A percentile compares a stretch with the other conserved stretches of the same genome.
Conservation (phyloP, 2,113 vertebrate genomes). For the Phodopus roborovskii region DNA sequence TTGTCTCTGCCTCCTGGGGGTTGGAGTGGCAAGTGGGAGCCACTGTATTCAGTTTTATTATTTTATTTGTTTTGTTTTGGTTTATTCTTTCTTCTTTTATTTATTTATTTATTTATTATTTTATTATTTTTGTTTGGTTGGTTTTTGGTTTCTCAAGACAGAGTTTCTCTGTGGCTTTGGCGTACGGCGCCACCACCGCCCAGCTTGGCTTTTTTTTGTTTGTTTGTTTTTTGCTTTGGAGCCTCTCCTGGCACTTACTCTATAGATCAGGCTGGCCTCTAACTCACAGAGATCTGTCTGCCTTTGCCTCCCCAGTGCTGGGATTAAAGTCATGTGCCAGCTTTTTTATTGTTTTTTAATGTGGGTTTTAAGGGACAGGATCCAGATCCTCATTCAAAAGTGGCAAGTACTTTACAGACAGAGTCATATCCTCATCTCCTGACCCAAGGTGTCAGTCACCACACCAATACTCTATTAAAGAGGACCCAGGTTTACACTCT, state of each 20-base stretch:
- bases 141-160: not conserved
- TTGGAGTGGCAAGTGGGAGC: too few relatives aligned
- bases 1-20: not conserved
- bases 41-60: not conserved
- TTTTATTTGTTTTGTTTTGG: not conserved
- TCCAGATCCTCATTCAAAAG: not conserved
- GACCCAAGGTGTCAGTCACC: not conserved
- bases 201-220: not conserved
- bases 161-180: not conserved
- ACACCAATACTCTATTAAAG: not conserved
- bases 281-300: not conserved
- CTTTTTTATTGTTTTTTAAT: not conserved
- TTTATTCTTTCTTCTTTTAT: not conserved
- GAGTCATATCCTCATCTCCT: not conserved
- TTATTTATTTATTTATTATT: too few relatives aligned
- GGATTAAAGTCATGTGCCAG: not conserved
- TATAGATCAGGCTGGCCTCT: not conserved
- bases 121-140: too few relatives aligned
- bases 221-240: not conserved
- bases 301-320: not conserved
- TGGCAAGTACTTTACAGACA: not conserved
- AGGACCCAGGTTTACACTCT: slow-evolving; percentile 9
- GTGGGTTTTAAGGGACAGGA: not conserved
- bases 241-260: not conserved
- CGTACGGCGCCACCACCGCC: too few relatives aligned